Conservation (phyloP, 2,888 invertebrate genomes). For the Caenorhabditis virilis region DNA sequence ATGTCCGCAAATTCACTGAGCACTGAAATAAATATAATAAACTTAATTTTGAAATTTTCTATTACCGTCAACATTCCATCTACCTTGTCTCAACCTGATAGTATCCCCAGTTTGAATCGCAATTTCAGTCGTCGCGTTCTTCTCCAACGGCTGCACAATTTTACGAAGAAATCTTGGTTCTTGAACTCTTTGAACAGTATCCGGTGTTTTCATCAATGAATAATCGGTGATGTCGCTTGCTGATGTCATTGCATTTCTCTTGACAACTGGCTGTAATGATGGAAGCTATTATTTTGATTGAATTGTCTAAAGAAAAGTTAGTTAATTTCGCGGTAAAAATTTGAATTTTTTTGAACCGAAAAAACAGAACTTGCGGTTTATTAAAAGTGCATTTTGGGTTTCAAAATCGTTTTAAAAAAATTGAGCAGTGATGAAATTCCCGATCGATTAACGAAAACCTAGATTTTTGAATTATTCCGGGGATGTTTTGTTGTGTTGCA, state of each 20-base stretch:
- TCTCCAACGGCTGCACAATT: not conserved
- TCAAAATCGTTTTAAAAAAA: too few relatives aligned
- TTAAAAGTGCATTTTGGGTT: too few relatives aligned
- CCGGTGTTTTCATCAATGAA: constrained; percentile 8
- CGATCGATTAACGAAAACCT: too few relatives aligned
- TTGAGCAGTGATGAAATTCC: too few relatives aligned
- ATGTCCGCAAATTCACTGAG: constrained; percentile 18
- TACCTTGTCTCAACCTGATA: constrained; percentile 24
- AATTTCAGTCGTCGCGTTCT: constrained; percentile 10
- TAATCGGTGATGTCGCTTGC: constrained; percentile 10
- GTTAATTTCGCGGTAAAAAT: too few relatives aligned
- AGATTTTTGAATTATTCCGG: too few relatives aligned
- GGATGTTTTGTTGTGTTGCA: too few relatives aligned
- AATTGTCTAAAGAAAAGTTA: too few relatives aligned
- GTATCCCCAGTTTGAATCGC: constrained; percentile 28
- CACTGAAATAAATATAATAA: constrained; percentile 6
- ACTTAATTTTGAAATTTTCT: not conserved
- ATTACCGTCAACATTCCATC: constrained; percentile 11
- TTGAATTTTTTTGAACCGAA: too few relatives aligned
- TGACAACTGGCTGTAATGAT: constrained; percentile 24
- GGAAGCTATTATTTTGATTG: too few relatives aligned
- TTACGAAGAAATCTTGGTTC: not conserved
- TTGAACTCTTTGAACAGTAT: constrained; percentile 12
- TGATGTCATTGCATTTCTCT: not conserved
- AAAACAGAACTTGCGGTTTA: too few relatives aligned